Base-by-base conservation (phyloP, 2,888 invertebrate species). In the Incurvaria masculella region DNA sequence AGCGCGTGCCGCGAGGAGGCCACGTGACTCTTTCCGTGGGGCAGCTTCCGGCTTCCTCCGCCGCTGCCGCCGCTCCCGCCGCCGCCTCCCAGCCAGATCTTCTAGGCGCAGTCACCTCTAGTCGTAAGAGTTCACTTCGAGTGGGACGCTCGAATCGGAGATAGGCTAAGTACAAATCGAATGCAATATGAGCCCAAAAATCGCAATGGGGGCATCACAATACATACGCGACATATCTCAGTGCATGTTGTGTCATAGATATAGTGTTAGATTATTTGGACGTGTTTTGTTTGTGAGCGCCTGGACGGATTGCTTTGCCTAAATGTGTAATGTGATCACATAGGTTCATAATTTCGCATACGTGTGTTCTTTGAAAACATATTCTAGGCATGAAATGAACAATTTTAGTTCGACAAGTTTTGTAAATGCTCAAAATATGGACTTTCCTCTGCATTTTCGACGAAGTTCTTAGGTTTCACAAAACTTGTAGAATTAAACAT, bases 1-100 rank as follows among this genome's bases (percentile, higher is more conserved):
- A 85, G 85, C 66, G 85, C 85, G 55, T 85, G 83, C 64, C 81
- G 87, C 64, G 84, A 87, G 59, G 84, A 84, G 71, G 82, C 84
- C 57, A 88, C 90, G 89, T 91, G 91, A 91, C 90, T 91, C 84
- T 90, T 88, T 81, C 87, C 88, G 60, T 90, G 90, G 90, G 88
- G 86, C 72, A 87, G 87, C 63, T 83, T 86, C 60, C 83, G 85
- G 60, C 70, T 85, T 66, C 85, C 83, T 62, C 83, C 83, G 60
- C 74, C 72, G 50, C 72, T 69, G 60, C 78, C 65, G 51, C 69
- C 66, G n/a, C n/a, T n/a, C n/a, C 83, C 83, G 60, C 74, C 72
- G 50, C 72, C 69, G 60, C 78, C 65, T 51, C 69, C 66, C 61
- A 79, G 79, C 68, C 79, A 79, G 63, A 79, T 79, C 61, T 79